Conservation (phyloP, 64 coral and sea anemone genomes). For the Porites australiensis region DNA sequence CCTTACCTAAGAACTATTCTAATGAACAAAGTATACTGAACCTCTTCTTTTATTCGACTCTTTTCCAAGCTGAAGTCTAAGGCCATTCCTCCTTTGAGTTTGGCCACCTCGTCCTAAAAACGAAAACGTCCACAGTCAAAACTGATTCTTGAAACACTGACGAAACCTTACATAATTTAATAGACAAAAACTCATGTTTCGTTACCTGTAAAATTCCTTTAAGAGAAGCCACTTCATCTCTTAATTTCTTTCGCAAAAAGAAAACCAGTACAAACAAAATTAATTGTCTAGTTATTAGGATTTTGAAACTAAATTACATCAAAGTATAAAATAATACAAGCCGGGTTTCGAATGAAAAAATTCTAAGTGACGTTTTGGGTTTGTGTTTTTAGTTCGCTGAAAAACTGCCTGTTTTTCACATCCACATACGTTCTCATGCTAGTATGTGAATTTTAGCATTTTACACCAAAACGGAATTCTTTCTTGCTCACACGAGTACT, state of each 20-base stretch:
- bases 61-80: conserved; percentile 75
- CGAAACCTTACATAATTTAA: no score
- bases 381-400: no score
- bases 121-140: not conserved
- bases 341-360: no score
- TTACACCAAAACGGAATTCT: no score
- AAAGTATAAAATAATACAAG: no score
- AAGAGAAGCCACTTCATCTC: conserved; percentile 27
- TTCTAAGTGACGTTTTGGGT: no score
- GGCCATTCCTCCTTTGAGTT: conserved; percentile 58
- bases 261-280: not conserved
- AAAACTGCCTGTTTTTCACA: no score
- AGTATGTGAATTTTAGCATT: no score
- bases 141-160: not conserved
- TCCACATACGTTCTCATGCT: not conserved
- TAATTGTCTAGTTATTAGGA: no score
- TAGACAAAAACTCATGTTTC: not conserved
- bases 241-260: conserved; percentile 16
- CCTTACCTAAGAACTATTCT: no score
- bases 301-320: no score
- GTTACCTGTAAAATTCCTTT: conserved; percentile 45
- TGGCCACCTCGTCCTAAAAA: conserved; percentile 60
- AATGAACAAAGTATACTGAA: not conserved
- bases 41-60: conserved; percentile 69
- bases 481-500: no score